A percentile compares a stretch with the other conserved stretches of the same genome.
phyloP scores from a whole-genome alignment of 2,797 vertebrate species.

The Fundulus diaphanus region DNA sequence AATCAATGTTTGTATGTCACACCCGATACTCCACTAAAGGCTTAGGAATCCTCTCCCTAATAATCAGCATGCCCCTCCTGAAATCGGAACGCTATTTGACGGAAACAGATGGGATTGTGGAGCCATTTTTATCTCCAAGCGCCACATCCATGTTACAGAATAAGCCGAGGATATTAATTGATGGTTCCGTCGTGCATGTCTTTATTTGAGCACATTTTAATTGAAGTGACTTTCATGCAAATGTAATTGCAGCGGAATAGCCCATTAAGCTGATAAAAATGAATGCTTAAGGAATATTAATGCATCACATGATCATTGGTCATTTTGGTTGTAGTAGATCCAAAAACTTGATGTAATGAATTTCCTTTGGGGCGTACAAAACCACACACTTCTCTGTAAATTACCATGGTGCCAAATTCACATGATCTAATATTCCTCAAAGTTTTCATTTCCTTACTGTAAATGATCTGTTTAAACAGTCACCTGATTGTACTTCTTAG shows the following conservation, averaged over 20 bases:
- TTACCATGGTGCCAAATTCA: conserved; percentile 33
- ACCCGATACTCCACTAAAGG: conserved; percentile 40
- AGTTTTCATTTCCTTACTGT: conserved; percentile 18
- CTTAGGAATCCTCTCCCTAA: conserved; percentile 54
- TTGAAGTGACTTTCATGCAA: conserved; percentile 78
- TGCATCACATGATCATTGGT: conserved; percentile 52
- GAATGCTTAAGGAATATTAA: conserved; percentile 63
- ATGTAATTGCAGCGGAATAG: conserved; percentile 60
- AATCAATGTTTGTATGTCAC: conserved; percentile 63
- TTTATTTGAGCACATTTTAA: conserved; percentile 72
- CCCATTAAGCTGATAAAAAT: conserved; percentile 66
- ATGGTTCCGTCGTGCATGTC: conserved; percentile 61
- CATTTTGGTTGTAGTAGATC: conserved; percentile 32
- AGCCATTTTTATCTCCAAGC: conserved; percentile 34
- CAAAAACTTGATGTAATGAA: conserved; percentile 4
- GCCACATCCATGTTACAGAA: conserved; percentile 52
- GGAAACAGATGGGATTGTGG: conserved; percentile 47
- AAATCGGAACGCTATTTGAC: background rate
- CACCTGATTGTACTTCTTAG: conserved; percentile 18
- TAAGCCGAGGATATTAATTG: conserved; percentile 48
- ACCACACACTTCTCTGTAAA: conserved; percentile 31
- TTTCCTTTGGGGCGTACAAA: conserved; percentile 12
- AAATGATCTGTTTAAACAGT: conserved; percentile 33
- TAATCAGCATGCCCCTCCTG: conserved; percentile 26
- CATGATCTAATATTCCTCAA: conserved; percentile 13